Percentiles rank a stretch among this genome's conserved stretches.
phyloP scores from a whole-genome alignment of 2,113 vertebrate species.

The Morone chrysops region DNA sequence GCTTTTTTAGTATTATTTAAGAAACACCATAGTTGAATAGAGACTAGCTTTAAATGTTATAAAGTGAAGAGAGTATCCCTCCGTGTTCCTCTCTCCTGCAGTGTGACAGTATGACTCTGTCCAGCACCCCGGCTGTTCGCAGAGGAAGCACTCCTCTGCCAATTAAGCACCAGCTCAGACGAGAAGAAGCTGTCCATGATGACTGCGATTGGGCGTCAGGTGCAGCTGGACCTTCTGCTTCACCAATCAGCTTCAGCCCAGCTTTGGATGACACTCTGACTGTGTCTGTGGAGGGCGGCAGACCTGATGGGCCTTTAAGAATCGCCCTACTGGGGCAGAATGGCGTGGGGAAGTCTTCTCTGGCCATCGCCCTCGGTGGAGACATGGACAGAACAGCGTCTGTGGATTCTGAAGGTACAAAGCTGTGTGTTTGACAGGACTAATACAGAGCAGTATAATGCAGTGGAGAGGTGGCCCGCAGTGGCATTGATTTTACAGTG shows the following conservation, averaged over 20 bases:
- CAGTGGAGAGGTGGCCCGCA: not conserved
- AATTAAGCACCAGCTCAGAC: conserved; percentile 89
- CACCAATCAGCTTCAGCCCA: conserved; percentile 81
- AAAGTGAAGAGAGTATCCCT: not conserved
- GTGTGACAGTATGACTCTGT: conserved; percentile 82
- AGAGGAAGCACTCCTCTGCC: conserved; percentile 92
- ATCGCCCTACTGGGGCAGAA: conserved; percentile 89
- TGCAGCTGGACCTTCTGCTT: conserved; percentile 72
- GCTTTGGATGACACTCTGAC: conserved; percentile 79
- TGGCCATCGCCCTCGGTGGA: conserved; percentile 87
- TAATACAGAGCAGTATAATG: not conserved
- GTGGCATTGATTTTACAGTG: not conserved
- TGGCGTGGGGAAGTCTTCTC: conserved; percentile 90
- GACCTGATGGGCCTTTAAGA: conserved; percentile 74
- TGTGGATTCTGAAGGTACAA: conserved; percentile 81
- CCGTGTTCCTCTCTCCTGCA: conserved; percentile 43
- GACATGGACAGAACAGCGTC: conserved; percentile 78
- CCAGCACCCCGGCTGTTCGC: conserved; percentile 81
- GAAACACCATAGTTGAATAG: not conserved
- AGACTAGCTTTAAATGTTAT: conserved; percentile 3
- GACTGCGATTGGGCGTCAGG: conserved; percentile 88
- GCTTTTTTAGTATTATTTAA: not conserved
- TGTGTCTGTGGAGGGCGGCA: conserved; percentile 67
- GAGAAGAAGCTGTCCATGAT: conserved; percentile 88
- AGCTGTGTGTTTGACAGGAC: conserved; percentile 9